A percentile compares a stretch with the other conserved stretches of the same genome.
Evolutionary conservation across 2,888 invertebrate genomes (phyloP).

Genomic region (Masnerella sp.): DNA sequence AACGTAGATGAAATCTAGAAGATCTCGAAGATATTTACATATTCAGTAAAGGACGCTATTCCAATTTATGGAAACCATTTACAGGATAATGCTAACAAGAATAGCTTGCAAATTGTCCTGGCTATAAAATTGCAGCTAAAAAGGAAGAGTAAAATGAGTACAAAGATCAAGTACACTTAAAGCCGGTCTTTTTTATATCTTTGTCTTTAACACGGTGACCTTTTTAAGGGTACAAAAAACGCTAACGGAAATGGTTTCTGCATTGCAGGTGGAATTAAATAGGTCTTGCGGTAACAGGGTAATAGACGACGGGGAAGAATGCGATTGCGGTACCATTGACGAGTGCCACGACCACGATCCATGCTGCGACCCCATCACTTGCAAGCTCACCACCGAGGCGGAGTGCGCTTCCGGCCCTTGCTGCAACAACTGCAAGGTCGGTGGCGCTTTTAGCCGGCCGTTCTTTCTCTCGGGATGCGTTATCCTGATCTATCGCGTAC

Average conservation of each 20-base stretch:
- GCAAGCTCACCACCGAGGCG: conserved; percentile 94
- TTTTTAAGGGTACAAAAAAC: conserved; percentile 1
- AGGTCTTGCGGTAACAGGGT: conserved; percentile 96
- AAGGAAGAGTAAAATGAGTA: too few species aligned
- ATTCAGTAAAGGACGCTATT: too few species aligned
- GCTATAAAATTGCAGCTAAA: too few species aligned
- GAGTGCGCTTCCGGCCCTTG: conserved; percentile 96
- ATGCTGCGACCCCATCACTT: conserved; percentile 98
- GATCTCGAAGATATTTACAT: too few species aligned
- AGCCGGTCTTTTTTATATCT: too few species aligned
- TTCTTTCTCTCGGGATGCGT: conserved; percentile 47
- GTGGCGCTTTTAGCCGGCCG: conserved; percentile 62
- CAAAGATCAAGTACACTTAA: too few species aligned
- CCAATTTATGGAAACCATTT: too few species aligned
- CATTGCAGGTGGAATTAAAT: conserved; percentile 81
- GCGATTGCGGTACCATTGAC: conserved; percentile 96
- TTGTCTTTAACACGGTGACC: not conserved
- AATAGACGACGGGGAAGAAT: conserved; percentile 97
- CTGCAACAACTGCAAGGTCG: conserved; percentile 92
- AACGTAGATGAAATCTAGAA: too few species aligned
- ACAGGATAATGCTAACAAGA: too few species aligned
- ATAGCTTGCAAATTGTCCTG: too few species aligned
- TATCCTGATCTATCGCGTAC: conserved; percentile 52
- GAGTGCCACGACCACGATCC: conserved; percentile 93
- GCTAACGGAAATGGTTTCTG: conserved; percentile 19